These are phyloP conservation scores for Epirrita christyi DNA, from an alignment of 2,888 invertebrate genomes.

Conservation along the genomic window DNA sequence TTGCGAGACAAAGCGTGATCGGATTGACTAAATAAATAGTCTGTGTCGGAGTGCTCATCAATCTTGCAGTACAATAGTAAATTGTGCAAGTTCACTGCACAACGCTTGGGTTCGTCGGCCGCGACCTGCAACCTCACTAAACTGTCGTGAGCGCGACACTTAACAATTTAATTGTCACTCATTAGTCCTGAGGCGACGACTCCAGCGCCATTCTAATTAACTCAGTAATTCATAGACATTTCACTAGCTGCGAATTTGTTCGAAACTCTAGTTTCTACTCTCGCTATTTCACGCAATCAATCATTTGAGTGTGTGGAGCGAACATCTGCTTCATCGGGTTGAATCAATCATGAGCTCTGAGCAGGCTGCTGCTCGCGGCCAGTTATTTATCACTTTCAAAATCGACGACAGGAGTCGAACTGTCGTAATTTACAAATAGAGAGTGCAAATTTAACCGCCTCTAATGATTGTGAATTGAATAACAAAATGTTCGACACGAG, in stretches of 20 bases:
- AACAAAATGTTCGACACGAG: conserved; percentile 48
- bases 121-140: conserved; percentile 75
- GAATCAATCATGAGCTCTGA: conserved; percentile 72
- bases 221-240: conserved; percentile 69
- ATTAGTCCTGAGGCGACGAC: conserved; percentile 74
- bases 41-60: conserved; percentile 75
- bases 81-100: conserved; percentile 72
- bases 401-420: conserved; percentile 59
- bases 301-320: conserved; percentile 57
- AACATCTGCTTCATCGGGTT: conserved; percentile 63
- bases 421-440: conserved; percentile 64
- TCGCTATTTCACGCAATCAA: conserved; percentile 56
- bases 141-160: conserved; percentile 74
- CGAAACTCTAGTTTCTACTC: conserved; percentile 45
- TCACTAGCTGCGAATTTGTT: conserved; percentile 58
- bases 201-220: conserved; percentile 69
- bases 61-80: conserved; percentile 74
- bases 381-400: conserved; percentile 70
- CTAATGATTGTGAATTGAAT: conserved; percentile 51
- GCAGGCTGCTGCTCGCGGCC: conserved; percentile 53
- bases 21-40: conserved; percentile 81
- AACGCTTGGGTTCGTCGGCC: conserved; percentile 68
- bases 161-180: conserved; percentile 80
- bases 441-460: conserved; percentile 45
- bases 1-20: conserved; percentile 79